These are phyloP conservation scores for Mormyrops boulengeri DNA, from an alignment of 2,797 vertebrate genomes.

Conservation along the genomic window DNA sequence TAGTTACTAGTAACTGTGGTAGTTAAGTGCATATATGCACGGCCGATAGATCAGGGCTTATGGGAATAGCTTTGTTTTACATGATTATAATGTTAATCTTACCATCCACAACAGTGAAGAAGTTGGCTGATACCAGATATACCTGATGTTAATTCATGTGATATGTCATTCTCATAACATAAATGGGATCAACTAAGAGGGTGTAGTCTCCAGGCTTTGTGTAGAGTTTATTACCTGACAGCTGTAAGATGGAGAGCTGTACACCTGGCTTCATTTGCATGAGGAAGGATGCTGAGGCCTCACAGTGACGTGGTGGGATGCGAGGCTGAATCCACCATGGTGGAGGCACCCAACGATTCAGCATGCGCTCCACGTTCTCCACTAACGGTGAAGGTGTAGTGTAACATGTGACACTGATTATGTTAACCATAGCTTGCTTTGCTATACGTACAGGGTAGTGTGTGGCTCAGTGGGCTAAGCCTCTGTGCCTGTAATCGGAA, in stretches of 20 bases:
- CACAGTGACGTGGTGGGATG: background rate
- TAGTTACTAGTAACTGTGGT: background rate
- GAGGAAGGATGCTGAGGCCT: background rate
- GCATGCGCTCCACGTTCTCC: background rate
- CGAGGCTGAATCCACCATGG: background rate
- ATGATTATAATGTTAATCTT: background rate
- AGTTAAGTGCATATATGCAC: background rate
- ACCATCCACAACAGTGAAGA: background rate
- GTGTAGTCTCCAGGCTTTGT: background rate
- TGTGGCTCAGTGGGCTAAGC: too few relatives aligned
- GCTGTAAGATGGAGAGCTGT: background rate
- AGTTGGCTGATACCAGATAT: background rate
- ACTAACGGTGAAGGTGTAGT: background rate
- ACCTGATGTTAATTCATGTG: background rate
- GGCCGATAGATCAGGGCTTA: background rate
- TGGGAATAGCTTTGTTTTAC: background rate
- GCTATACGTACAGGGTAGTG: conserved; percentile 13
- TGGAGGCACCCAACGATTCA: background rate
- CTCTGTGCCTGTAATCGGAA: too few relatives aligned
- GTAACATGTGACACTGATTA: background rate
- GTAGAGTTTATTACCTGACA: background rate
- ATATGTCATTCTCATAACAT: background rate
- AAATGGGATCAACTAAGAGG: background rate
- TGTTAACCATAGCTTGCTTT: conserved; percentile 20
- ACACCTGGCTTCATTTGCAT: background rate